Evolutionary conservation across 2,797 vertebrate genomes (phyloP).

Genomic region (Masticophis lateralis): DNA sequence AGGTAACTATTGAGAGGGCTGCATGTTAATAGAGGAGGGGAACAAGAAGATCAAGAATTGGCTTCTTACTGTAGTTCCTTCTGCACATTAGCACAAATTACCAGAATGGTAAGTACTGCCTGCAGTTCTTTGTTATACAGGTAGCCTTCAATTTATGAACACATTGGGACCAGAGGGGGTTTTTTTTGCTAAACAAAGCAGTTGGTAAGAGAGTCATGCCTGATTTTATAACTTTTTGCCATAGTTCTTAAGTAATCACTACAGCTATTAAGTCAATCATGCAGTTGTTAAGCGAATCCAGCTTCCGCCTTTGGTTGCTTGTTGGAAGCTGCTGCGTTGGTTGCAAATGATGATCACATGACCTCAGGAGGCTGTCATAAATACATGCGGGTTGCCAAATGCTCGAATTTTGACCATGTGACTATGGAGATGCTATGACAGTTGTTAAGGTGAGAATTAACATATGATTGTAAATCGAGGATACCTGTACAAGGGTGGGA

Average conservation of each 20-base stretch:
- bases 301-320: background rate
- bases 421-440: background rate
- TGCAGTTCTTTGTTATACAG: background rate
- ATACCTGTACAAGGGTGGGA: too few species aligned
- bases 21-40: background rate
- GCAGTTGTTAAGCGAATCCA: background rate
- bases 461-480: too few species aligned
- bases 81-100: background rate
- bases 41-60: background rate
- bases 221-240: background rate
- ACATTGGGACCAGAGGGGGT: background rate
- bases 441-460: background rate
- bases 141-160: background rate
- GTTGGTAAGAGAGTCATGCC: background rate
- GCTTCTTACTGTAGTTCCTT: background rate
- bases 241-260: background rate
- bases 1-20: background rate
- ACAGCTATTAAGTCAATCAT: background rate
- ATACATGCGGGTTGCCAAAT: background rate
- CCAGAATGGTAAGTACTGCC: background rate
- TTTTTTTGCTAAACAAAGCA: background rate
- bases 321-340: background rate
- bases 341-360: background rate
- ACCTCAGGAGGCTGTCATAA: background rate
- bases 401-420: background rate